Conservation (phyloP, 2,888 invertebrate species). For the Andrena fulva region DNA sequence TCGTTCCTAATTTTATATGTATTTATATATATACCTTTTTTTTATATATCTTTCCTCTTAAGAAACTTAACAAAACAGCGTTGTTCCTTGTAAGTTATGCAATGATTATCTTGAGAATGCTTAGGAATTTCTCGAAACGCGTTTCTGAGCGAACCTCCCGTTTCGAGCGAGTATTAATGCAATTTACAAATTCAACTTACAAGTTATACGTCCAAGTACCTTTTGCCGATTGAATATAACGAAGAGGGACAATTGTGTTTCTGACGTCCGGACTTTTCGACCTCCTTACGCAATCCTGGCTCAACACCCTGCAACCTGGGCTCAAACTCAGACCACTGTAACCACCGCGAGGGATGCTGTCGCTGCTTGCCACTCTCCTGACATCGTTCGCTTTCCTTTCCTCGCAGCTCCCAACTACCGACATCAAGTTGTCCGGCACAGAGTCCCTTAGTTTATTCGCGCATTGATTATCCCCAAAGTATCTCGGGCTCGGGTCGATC, state of each 20-base stretch:
- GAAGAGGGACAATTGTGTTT: constrained; percentile 70
- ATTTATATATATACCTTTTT: constrained; percentile 31
- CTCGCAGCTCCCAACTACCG: constrained; percentile 49
- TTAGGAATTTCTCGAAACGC: constrained; percentile 46
- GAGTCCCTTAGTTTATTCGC: constrained; percentile 63
- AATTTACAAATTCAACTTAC: constrained; percentile 60
- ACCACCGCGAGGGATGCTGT: constrained; percentile 73
- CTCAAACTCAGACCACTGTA: constrained; percentile 64
- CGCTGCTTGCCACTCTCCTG: constrained; percentile 77
- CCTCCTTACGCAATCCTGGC: constrained; percentile 73
- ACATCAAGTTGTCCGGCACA: constrained; percentile 65
- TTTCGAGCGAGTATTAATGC: constrained; percentile 38
- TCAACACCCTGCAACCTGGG: constrained; percentile 73
- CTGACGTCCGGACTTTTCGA: constrained; percentile 71
- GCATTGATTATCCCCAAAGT: constrained; percentile 60
- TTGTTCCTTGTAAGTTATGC: constrained; percentile 31
- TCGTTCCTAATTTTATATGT: constrained; percentile 55
- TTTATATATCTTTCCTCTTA: constrained; percentile 16
- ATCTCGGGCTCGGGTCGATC: constrained; percentile 64
- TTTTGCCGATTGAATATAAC: constrained; percentile 81
- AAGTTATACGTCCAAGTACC: constrained; percentile 82
- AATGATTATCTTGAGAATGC: constrained; percentile 46
- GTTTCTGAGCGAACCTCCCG: constrained; percentile 26
- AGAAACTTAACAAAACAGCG: constrained; percentile 34
- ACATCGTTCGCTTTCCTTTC: constrained; percentile 71